These are phyloP conservation scores for Drosophila emarginata DNA, from an alignment of 2,888 invertebrate species.

Conservation along the genomic window DNA sequence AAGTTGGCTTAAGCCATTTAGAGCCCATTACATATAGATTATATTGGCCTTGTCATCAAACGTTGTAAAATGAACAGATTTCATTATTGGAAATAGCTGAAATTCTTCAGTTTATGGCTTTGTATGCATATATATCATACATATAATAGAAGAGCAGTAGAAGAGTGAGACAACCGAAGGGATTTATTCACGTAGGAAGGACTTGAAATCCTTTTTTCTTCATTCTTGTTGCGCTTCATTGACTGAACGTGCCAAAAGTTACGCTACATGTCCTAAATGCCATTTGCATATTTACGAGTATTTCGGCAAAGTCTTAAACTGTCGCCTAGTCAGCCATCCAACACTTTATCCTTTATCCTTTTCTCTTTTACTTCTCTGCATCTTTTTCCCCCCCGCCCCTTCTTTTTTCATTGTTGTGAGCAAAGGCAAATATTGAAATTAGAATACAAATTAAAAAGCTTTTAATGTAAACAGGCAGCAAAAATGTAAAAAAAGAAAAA, in stretches of 20 bases:
- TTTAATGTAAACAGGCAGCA: constrained; percentile 71
- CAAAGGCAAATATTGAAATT: constrained; percentile 72
- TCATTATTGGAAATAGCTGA: neutral
- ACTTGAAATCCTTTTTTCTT: constrained; percentile 8
- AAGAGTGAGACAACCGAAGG: too few relatives aligned
- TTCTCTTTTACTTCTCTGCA: constrained; percentile 39
- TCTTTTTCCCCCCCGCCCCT: constrained; percentile 34
- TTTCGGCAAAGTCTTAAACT: constrained; percentile 16
- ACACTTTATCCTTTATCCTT: constrained; percentile 26
- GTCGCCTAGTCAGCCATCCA: constrained; percentile 4
- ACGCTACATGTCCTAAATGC: constrained; percentile 67
- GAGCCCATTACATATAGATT: constrained; percentile 5
- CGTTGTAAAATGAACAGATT: neutral
- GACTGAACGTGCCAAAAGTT: constrained; percentile 68
- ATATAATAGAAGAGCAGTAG: neutral
- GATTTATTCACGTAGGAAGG: neutral
- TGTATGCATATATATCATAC: constrained; percentile 1
- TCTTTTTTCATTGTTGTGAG: constrained; percentile 66
- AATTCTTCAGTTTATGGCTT: constrained; percentile 7
- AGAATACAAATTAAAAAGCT: constrained; percentile 76
- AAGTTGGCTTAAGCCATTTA: constrained; percentile 1
- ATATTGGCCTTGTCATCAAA: neutral
- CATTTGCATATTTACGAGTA: constrained; percentile 70
- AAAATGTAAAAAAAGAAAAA: constrained; percentile 20
- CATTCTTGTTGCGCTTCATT: constrained; percentile 37